Evolutionary conservation across 2,797 vertebrate species (phyloP).

Genomic region (Eulemur mongoz): DNA sequence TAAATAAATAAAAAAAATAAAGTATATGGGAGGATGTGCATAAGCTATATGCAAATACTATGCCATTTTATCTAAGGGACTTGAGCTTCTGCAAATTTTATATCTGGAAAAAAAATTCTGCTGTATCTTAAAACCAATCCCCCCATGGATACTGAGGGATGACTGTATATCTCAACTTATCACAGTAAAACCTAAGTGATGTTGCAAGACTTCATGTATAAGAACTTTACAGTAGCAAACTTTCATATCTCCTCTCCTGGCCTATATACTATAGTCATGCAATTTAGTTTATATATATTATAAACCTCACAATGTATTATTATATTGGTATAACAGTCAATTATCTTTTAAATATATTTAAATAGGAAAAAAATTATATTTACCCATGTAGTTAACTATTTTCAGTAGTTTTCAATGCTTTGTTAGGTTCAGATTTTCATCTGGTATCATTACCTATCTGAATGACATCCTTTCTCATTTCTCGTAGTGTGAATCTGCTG

Average conservation of each 20-base stretch:
- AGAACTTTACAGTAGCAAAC: not conserved
- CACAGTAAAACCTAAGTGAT: not conserved
- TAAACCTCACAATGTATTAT: not conserved
- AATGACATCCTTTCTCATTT: not conserved
- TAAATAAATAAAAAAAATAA: too few species aligned
- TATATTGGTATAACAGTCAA: not conserved
- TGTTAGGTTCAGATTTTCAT: not conserved
- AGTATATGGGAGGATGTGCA: not conserved
- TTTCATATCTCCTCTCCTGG: not conserved
- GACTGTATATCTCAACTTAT: not conserved
- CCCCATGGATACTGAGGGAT: not conserved
- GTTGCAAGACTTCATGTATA: not conserved
- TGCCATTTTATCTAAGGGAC: not conserved
- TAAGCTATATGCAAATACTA: not conserved
- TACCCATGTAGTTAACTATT: not conserved
- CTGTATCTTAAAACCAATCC: not conserved
- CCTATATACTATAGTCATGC: not conserved
- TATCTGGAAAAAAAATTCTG: too few species aligned
- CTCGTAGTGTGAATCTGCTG: not conserved
- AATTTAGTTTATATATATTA: not conserved
- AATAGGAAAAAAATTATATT: not conserved
- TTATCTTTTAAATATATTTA: not conserved
- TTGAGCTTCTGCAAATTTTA: not conserved
- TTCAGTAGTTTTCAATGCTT: not conserved
- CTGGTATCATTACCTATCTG: not conserved